Evolutionary conservation across 1,140 invertebrate genomes (phyloP).

Genomic region (Ips nitidus): DNA sequence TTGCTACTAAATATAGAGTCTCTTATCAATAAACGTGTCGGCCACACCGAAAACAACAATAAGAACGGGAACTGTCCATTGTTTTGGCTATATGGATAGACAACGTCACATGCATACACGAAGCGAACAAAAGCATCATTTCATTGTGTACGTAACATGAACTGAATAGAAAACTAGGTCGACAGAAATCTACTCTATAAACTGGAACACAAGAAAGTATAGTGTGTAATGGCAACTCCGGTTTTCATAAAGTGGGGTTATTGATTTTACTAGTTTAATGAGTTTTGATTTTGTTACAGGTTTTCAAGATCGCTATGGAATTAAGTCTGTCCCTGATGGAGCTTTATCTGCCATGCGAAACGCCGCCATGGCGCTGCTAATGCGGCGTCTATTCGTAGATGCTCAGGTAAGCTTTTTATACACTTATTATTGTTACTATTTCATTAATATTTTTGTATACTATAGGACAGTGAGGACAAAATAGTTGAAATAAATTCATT

Average conservation of each 20-base stretch:
- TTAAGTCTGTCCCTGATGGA: not conserved
- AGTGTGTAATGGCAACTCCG: not conserved
- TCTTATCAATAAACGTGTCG: no score
- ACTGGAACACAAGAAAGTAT: not conserved
- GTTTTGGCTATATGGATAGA: not conserved
- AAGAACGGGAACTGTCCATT: not conserved
- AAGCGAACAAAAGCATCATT: not conserved
- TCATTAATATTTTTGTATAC: no score
- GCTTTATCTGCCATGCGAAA: slow-evolving; percentile 17
- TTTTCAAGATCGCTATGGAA: not conserved
- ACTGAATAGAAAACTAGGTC: not conserved
- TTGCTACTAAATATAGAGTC: not conserved
- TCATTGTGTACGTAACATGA: slow-evolving; percentile 1
- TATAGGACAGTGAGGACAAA: no score
- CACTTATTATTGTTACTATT: not conserved
- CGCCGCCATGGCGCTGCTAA: slow-evolving; percentile 48
- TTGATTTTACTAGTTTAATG: not conserved
- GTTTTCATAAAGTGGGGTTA: not conserved
- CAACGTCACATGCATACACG: not conserved
- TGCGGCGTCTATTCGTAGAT: slow-evolving; percentile 48
- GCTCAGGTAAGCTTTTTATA: slow-evolving; percentile 40
- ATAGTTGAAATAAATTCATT: not conserved
- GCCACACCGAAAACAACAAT: no score
- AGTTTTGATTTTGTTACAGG: not conserved
- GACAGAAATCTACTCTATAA: not conserved